phyloP scores from a whole-genome alignment of 1,140 invertebrate species.

The Drosophila subobscura region DNA sequence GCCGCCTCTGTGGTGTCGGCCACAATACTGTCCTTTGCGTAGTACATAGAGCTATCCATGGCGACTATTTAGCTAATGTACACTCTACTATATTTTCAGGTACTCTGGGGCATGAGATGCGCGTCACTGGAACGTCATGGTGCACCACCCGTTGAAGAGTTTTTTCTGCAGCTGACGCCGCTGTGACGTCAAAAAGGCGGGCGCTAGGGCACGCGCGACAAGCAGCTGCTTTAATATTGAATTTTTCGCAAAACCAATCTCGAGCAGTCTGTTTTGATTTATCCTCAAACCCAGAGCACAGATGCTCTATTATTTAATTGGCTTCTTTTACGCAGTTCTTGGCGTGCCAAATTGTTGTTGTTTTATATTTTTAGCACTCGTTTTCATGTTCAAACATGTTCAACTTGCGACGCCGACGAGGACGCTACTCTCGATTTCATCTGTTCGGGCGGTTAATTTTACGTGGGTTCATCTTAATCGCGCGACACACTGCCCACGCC shows the following conservation, averaged over 20 bases:
- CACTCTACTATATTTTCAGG: background rate
- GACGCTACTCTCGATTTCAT: slow-evolving; percentile 22
- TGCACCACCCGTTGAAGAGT: slow-evolving; percentile 9
- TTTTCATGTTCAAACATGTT: slow-evolving; percentile 13
- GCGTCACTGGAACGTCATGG: slow-evolving; percentile 25
- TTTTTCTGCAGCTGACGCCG: slow-evolving; percentile 37
- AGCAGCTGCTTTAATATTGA: slow-evolving; percentile 49
- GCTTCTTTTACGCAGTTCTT: slow-evolving; percentile 57
- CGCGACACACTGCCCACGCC: background rate
- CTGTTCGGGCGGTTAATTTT: slow-evolving; percentile 1
- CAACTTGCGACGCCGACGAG: slow-evolving; percentile 4
- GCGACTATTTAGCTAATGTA: background rate
- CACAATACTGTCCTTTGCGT: slow-evolving; percentile 46
- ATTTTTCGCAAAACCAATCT: slow-evolving; percentile 46
- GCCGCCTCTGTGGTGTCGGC: slow-evolving; percentile 20
- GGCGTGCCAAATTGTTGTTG: slow-evolving; percentile 16
- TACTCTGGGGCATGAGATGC: background rate
- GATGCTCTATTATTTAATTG: slow-evolving; percentile 36
- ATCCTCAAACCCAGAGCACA: slow-evolving; percentile 4
- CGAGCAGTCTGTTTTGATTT: background rate
- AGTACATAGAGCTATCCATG: slow-evolving; percentile 79
- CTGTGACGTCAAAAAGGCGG: slow-evolving; percentile 57
- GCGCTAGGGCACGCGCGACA: slow-evolving; percentile 1
- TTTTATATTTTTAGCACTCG: slow-evolving; percentile 43
- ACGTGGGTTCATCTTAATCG: background rate